Evolutionary conservation across 1,140 invertebrate species (phyloP).

Genomic region (Temnothorax curvispinosus): DNA sequence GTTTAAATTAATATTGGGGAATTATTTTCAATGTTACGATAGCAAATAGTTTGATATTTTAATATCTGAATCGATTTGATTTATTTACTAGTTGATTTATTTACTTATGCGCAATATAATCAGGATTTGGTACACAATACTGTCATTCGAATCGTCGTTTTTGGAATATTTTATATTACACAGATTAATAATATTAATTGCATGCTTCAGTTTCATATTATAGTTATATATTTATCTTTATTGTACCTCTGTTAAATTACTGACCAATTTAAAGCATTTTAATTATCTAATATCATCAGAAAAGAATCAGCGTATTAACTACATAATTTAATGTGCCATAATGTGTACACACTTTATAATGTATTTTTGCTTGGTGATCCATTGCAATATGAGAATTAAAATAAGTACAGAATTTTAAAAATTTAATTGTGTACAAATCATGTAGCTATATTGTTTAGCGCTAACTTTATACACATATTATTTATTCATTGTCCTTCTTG

Average conservation of each 20-base stretch:
- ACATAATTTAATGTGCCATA: neutral
- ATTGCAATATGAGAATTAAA: neutral
- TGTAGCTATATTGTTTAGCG: neutral
- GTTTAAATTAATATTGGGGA: neutral
- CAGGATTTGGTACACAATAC: neutral
- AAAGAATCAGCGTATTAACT: neutral
- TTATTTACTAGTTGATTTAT: slow-evolving; percentile 2
- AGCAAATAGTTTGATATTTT: slow-evolving; percentile 11
- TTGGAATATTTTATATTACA: neutral
- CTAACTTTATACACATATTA: neutral
- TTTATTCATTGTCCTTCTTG: neutral
- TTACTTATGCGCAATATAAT: slow-evolving; percentile 13
- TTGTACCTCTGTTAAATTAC: neutral
- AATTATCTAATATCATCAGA: neutral
- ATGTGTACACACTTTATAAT: neutral
- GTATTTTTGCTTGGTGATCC: neutral
- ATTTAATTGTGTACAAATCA: neutral
- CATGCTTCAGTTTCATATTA: neutral
- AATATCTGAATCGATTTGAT: neutral
- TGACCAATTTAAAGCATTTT: neutral
- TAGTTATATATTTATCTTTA: neutral
- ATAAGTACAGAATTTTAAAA: neutral
- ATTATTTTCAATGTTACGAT: neutral
- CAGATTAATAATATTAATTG: slow-evolving; percentile 4
- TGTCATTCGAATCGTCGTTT: neutral